These are phyloP conservation scores for Drosophila anomalata DNA, from an alignment of 2,888 invertebrate species.

Conservation along the genomic window DNA sequence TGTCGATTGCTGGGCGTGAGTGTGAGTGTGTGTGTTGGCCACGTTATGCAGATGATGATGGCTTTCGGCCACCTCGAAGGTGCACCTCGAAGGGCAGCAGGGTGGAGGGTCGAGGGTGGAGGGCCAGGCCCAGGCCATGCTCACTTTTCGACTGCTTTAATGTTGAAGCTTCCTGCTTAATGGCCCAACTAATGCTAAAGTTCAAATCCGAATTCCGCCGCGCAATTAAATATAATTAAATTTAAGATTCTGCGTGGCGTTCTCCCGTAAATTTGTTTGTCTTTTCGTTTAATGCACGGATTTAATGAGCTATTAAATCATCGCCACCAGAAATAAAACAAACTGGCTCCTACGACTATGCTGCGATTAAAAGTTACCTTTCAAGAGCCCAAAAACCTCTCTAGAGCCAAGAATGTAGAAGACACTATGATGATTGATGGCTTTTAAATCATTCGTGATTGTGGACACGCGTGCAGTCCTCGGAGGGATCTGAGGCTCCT, in stretches of 20 bases:
- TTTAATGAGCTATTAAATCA: slow-evolving; percentile 53
- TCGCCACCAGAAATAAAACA: slow-evolving; percentile 3
- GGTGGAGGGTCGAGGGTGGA: no score
- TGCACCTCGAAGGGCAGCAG: slow-evolving; percentile 23
- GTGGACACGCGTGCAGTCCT: background rate
- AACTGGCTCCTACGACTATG: no score
- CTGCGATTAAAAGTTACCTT: slow-evolving; percentile 29
- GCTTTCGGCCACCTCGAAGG: slow-evolving; percentile 14
- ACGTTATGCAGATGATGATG: slow-evolving; percentile 32
- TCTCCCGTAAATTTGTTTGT: slow-evolving; percentile 3
- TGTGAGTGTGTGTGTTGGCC: slow-evolving; percentile 3
- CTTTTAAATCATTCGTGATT: slow-evolving; percentile 6
- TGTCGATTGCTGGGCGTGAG: slow-evolving; percentile 25
- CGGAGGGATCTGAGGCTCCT: background rate
- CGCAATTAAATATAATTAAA: slow-evolving; percentile 60
- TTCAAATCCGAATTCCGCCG: slow-evolving; percentile 49
- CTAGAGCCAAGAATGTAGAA: background rate
- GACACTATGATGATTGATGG: slow-evolving; percentile 10
- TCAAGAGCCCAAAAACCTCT: slow-evolving; percentile 25
- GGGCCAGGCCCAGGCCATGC: slow-evolving; percentile 2
- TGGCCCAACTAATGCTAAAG: slow-evolving; percentile 53
- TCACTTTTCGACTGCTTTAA: slow-evolving; percentile 3
- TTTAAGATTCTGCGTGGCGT: slow-evolving; percentile 32
- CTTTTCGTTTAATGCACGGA: slow-evolving; percentile 19
- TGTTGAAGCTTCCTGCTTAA: slow-evolving; percentile 21